A percentile compares a stretch with the other conserved stretches of the same genome.
phyloP scores from a whole-genome alignment of 2,113 vertebrate genomes.

The Ammodytes dubius region DNA sequence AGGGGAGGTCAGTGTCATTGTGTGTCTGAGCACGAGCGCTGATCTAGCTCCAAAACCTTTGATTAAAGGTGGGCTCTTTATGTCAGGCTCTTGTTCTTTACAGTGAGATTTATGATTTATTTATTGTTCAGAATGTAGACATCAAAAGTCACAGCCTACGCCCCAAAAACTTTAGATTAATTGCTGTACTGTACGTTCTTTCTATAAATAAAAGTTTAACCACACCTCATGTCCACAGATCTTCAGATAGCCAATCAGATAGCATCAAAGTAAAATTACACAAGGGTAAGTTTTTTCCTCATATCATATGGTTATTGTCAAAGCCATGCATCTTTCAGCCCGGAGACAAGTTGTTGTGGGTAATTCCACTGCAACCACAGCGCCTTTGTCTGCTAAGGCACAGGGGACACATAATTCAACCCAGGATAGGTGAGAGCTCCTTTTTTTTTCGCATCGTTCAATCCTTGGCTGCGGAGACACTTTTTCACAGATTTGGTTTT shows the following conservation, averaged over 20 bases:
- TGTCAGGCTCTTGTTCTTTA: conserved; percentile 29
- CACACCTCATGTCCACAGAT: neutral
- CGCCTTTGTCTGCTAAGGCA: neutral
- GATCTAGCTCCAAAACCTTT: conserved; percentile 6
- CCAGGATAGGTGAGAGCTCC: neutral
- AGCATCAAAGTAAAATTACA: neutral
- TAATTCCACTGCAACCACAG: neutral
- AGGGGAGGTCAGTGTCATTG: conserved; percentile 49
- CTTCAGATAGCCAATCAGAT: neutral
- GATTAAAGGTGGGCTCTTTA: conserved; percentile 16
- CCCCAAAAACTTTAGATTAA: conserved; percentile 35
- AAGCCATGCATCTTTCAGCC: neutral
- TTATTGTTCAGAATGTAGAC: conserved; percentile 24
- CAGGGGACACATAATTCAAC: neutral
- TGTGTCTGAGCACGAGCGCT: conserved; percentile 16
- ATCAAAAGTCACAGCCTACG: conserved; percentile 20
- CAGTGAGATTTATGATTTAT: conserved; percentile 27
- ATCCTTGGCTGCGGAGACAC: conserved; percentile 11
- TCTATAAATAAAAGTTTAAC: conserved; percentile 28
- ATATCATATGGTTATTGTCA: conserved; percentile 6
- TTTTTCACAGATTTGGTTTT: conserved; percentile 32
- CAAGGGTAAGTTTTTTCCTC: neutral
- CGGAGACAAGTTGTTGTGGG: neutral
- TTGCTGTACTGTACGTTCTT: neutral
- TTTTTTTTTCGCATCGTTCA: conserved; percentile 24